These are phyloP conservation scores for Limnephilus marmoratus DNA, from an alignment of 2,888 invertebrate species.

Conservation along the genomic window DNA sequence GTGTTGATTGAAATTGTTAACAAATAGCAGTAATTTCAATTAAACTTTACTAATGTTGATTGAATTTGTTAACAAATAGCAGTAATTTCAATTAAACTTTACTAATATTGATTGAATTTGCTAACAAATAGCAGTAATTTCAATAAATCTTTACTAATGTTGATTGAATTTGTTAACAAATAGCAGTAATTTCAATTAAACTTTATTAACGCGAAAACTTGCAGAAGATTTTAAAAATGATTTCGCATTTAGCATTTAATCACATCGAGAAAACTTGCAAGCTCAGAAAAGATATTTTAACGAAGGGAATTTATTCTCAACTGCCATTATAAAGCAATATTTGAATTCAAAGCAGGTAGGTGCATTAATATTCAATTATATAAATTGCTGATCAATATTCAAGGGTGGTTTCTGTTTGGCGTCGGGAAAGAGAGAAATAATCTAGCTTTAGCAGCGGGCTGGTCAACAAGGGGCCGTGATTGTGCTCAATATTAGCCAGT, in stretches of 20 bases:
- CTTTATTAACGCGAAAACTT: too few species aligned
- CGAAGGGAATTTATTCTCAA: constrained; percentile 7
- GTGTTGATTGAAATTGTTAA: background rate
- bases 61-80: background rate
- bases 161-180: background rate
- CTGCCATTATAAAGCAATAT: constrained; percentile 39
- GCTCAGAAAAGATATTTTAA: constrained; percentile 2
- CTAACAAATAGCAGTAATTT: background rate
- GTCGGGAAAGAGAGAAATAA: constrained; percentile 20
- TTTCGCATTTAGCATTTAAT: background rate
- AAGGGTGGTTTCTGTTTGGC: constrained; percentile 34
- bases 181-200: background rate
- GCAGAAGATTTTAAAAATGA: background rate
- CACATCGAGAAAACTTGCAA: background rate
- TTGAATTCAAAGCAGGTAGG: constrained; percentile 34
- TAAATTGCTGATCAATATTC: constrained; percentile 55
- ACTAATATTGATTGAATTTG: background rate
- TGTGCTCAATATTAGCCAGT: background rate
- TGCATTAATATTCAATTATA: constrained; percentile 50
- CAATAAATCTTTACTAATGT: too few species aligned
- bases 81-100: background rate
- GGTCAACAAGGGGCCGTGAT: constrained; percentile 7
- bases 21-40: background rate
- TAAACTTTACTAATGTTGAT: background rate
- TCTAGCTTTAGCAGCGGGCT: constrained; percentile 14